Evolutionary conservation across 2,113 vertebrate genomes (phyloP).

Genomic region (Amblyopsis rosae): DNA sequence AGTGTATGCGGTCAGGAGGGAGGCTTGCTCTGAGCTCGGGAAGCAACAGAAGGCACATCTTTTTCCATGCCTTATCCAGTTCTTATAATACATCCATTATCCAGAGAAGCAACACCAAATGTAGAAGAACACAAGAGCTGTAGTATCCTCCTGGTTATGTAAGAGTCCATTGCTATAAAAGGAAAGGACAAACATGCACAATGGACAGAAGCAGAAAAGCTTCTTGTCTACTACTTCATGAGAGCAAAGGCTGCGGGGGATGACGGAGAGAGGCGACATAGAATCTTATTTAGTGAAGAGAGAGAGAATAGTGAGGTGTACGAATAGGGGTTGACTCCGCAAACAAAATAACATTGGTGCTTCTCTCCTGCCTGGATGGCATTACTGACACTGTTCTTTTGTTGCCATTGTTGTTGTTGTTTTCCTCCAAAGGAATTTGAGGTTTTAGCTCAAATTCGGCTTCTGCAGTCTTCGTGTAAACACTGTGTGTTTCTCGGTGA

Average conservation of each 20-base stretch:
- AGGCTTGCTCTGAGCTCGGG: no score
- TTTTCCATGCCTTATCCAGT: neutral
- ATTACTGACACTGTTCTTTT: constrained; percentile 20
- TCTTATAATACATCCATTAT: neutral
- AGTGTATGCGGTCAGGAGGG: no score
- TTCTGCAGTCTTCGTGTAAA: constrained; percentile 86
- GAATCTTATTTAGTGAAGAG: constrained; percentile 17
- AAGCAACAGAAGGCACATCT: no score
- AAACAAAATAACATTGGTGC: neutral
- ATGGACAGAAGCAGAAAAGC: neutral
- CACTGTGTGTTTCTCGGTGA: constrained; percentile 79
- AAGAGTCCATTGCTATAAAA: neutral
- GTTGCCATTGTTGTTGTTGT: constrained; percentile 1
- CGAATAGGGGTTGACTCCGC: neutral
- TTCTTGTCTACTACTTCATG: constrained; percentile 2
- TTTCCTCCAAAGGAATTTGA: constrained; percentile 83
- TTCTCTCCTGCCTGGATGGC: neutral
- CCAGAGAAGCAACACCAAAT: neutral
- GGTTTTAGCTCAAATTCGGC: constrained; percentile 85
- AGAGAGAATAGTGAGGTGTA: neutral
- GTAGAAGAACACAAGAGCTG: neutral
- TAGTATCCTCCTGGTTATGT: neutral
- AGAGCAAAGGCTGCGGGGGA: constrained; percentile 9
- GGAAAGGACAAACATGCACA: neutral
- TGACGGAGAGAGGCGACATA: constrained; percentile 21